Conservation (phyloP, 2,888 invertebrate species). For the Acanthosepion lycidas region DNA sequence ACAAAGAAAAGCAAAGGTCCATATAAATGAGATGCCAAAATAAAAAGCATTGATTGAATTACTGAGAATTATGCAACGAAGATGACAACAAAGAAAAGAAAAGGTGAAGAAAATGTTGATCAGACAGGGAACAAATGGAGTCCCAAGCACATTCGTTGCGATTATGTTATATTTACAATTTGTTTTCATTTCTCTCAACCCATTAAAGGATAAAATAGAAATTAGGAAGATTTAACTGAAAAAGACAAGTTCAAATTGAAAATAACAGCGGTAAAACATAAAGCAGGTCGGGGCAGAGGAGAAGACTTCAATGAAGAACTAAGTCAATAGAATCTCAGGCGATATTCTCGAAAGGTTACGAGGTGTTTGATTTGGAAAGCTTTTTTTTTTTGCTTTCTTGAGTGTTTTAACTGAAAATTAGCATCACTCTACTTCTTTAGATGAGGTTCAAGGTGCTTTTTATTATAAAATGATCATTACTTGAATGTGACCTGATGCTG, state of each 20-base stretch:
- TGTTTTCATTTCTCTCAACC: constrained; percentile 33
- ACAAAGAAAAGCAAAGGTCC: neutral
- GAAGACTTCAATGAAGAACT: neutral
- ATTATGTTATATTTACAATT: neutral
- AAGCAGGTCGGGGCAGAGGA: neutral
- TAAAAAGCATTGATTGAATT: constrained; percentile 15
- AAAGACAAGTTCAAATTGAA: neutral
- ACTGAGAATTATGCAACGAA: neutral
- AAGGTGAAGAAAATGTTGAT: neutral
- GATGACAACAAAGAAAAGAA: neutral
- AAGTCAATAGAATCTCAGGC: neutral
- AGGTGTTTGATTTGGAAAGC: neutral
- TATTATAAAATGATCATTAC: too few relatives aligned
- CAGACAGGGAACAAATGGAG: neutral
- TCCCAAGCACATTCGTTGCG: neutral
- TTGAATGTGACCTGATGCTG: too few relatives aligned
- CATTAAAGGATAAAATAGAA: constrained; percentile 36
- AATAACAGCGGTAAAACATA: neutral
- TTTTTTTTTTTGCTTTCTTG: neutral
- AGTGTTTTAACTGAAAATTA: neutral
- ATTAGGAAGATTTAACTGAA: neutral
- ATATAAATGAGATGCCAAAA: neutral
- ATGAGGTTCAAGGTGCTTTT: too few relatives aligned
- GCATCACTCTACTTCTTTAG: too few relatives aligned
- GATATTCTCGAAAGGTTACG: neutral